Conservation (phyloP, 2,888 invertebrate genomes). For the Lepidochrysops patricia region DNA sequence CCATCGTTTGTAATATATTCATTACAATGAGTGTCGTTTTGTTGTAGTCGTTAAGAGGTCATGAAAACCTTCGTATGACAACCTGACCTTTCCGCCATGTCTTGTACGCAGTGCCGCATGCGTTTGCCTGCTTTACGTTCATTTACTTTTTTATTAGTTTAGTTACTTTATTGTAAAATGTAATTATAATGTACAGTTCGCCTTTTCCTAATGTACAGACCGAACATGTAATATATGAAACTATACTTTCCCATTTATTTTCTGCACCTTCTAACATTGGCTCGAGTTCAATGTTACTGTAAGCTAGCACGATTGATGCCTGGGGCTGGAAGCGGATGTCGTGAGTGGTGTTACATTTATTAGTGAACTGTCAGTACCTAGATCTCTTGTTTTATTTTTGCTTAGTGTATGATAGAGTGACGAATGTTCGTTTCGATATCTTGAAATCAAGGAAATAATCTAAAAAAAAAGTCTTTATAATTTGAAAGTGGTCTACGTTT, state of each 20-base stretch:
- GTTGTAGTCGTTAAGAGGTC: constrained; percentile 73
- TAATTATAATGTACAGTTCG: constrained; percentile 71
- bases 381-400: constrained; percentile 61
- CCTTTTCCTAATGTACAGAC: constrained; percentile 69
- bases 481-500: constrained; percentile 52
- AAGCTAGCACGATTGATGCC: constrained; percentile 54
- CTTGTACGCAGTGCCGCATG: constrained; percentile 78
- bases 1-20: constrained; percentile 74
- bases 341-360: constrained; percentile 46
- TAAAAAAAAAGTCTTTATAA: constrained; percentile 34
- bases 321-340: constrained; percentile 48
- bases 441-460: constrained; percentile 23
- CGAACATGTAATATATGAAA: constrained; percentile 68
- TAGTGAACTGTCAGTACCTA: constrained; percentile 41
- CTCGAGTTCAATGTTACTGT: constrained; percentile 81
- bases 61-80: constrained; percentile 76
- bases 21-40: constrained; percentile 82
- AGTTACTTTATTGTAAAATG: constrained; percentile 70
- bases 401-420: constrained; percentile 62
- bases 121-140: constrained; percentile 82
- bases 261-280: constrained; percentile 80
- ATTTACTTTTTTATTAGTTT: constrained; percentile 73
- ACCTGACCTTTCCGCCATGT: constrained; percentile 80
- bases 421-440: constrained; percentile 37
- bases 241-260: constrained; percentile 79